Conservation (phyloP, 2,888 invertebrate genomes). For the Galerucella calmariensis region DNA sequence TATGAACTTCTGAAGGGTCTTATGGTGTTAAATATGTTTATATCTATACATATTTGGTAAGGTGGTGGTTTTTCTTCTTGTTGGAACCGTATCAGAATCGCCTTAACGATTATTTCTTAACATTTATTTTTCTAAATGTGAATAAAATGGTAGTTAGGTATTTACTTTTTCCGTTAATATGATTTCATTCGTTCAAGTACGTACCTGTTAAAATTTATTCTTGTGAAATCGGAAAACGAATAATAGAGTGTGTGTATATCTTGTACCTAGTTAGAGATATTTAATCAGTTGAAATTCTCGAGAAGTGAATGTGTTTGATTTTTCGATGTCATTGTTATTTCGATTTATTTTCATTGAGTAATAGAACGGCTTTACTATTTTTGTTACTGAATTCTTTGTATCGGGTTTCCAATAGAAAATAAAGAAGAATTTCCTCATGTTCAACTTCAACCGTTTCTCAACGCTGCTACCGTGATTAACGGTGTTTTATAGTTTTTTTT, state of each 20-base stretch:
- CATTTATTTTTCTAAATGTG: no score
- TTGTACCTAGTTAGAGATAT: slow-evolving; percentile 34
- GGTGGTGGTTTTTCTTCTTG: no score
- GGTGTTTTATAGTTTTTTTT: not conserved
- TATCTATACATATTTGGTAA: no score
- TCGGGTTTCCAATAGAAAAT: not conserved
- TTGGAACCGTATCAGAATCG: no score
- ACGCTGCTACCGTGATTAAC: not conserved
- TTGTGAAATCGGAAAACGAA: slow-evolving; percentile 24
- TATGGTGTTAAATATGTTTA: no score
- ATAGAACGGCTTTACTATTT: slow-evolving; percentile 23
- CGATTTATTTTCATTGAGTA: slow-evolving; percentile 28
- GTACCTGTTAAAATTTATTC: slow-evolving; percentile 6
- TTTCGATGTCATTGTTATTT: slow-evolving; percentile 33
- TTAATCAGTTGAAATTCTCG: slow-evolving; percentile 33
- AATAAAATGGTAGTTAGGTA: no score
- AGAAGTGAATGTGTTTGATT: slow-evolving; percentile 33
- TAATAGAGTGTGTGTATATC: slow-evolving; percentile 9
- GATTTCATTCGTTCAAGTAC: not conserved
- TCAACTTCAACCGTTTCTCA: slow-evolving; percentile 9
- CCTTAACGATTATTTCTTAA: no score
- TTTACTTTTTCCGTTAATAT: no score
- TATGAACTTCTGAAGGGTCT: no score
- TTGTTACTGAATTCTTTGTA: slow-evolving; percentile 22
- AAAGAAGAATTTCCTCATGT: slow-evolving; percentile 17